phyloP scores from a whole-genome alignment of 2,888 invertebrate species.

The Trachelus troglodyta region DNA sequence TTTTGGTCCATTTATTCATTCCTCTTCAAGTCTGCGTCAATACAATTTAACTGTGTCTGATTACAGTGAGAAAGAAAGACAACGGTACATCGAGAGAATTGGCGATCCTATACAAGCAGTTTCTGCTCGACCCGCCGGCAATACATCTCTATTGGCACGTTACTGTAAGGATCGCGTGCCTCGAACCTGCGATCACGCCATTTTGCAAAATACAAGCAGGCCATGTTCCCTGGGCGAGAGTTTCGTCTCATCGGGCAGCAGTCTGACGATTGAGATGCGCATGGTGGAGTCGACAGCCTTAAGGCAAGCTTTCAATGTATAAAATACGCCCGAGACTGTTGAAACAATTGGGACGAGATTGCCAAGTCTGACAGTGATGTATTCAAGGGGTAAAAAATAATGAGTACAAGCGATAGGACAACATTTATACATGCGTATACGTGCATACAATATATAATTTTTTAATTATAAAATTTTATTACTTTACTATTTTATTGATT shows the following conservation, averaged over 20 bases:
- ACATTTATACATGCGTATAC: no score
- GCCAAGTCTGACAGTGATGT: constrained; percentile 1
- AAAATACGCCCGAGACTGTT: not conserved
- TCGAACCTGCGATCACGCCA: constrained; percentile 84
- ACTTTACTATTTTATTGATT: not conserved
- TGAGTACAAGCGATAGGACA: not conserved
- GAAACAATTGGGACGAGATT: not conserved
- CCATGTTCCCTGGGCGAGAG: constrained; percentile 86
- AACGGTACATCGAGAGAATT: constrained; percentile 48
- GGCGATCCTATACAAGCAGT: constrained; percentile 39
- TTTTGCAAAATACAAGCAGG: constrained; percentile 73
- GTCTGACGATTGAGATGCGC: constrained; percentile 82
- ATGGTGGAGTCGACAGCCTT: constrained; percentile 86
- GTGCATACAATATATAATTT: not conserved
- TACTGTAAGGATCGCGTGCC: constrained; percentile 87
- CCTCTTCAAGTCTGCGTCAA: not conserved
- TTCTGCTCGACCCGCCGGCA: constrained; percentile 70
- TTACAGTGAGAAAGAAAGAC: constrained; percentile 63
- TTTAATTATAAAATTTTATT: not conserved
- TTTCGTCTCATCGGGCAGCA: constrained; percentile 84
- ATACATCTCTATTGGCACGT: constrained; percentile 82
- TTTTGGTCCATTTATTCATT: not conserved
- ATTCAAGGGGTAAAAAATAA: no score
- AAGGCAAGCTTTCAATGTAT: constrained; percentile 70
- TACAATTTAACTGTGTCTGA: constrained; percentile 1